Percentiles rank a stretch among this genome's conserved stretches.
Evolutionary conservation across 53 echinoderm and acorn worm species (phyloP).

Genomic region (Paelopatides confundens): DNA sequence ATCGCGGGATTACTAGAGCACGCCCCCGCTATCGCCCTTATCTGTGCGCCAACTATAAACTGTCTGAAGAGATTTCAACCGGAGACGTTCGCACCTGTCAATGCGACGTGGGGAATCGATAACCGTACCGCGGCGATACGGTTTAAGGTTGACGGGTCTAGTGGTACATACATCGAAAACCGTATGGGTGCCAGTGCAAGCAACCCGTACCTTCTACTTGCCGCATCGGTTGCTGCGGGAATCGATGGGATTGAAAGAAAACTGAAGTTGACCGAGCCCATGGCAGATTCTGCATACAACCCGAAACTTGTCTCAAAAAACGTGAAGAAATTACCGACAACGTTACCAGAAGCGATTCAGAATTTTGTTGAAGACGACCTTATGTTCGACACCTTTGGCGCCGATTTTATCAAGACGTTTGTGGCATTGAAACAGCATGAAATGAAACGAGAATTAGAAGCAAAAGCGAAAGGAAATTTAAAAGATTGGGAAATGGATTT

Average conservation of each 20-base stretch:
- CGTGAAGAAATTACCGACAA: constrained; percentile 59
- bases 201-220: constrained; percentile 81
- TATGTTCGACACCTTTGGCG: constrained; percentile 71
- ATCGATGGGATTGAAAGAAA: constrained; percentile 82
- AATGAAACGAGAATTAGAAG: constrained; percentile 54
- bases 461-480: constrained; percentile 36
- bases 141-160: constrained; percentile 57
- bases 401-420: constrained; percentile 75
- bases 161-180: constrained; percentile 65
- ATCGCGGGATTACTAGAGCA: constrained; percentile 68
- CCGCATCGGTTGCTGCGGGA: constrained; percentile 78
- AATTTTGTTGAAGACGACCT: constrained; percentile 68
- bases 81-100: constrained; percentile 68
- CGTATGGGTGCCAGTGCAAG: constrained; percentile 70
- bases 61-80: constrained; percentile 63
- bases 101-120: constrained; percentile 70
- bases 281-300: constrained; percentile 51
- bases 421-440: constrained; percentile 54
- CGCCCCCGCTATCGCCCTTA: constrained; percentile 59
- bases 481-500: constrained; percentile 61
- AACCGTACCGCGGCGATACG: constrained; percentile 65
- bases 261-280: constrained; percentile 56
- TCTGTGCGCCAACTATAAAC: constrained; percentile 69
- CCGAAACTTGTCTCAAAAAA: constrained; percentile 50
- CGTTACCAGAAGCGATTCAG: constrained; percentile 59